Evolutionary conservation across 2,888 invertebrate species (phyloP).

Genomic region (Ceraclea dissimilis): DNA sequence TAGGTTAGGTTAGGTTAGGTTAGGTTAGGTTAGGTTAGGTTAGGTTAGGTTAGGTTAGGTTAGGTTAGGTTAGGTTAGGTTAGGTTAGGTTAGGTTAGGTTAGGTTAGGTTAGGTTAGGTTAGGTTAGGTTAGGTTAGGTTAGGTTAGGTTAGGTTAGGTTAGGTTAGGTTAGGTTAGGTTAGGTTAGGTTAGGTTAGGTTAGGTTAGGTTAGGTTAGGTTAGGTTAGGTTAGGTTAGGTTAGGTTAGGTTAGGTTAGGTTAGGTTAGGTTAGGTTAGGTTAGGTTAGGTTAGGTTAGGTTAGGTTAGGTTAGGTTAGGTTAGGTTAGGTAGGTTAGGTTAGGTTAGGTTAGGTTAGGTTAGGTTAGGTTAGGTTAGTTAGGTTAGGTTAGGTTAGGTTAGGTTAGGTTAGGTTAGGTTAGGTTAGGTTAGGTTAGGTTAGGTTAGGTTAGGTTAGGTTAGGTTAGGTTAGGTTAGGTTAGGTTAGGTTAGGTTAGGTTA

Average conservation of each 20-base stretch:
- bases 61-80: conserved; percentile 3
- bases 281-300: conserved; percentile 17
- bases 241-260: conserved; percentile 18
- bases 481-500: conserved; percentile 8
- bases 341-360: conserved; percentile 3
- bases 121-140: conserved; percentile 19
- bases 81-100: conserved; percentile 7
- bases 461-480: conserved; percentile 8
- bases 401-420: conserved; percentile 7
- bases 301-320: conserved; percentile 18
- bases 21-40: conserved; percentile 3
- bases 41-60: conserved; percentile 3
- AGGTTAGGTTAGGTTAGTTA: not conserved
- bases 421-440: conserved; percentile 8
- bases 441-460: conserved; percentile 6
- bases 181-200: conserved; percentile 23
- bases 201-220: conserved; percentile 22
- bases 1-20: conserved; percentile 3
- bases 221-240: conserved; percentile 21
- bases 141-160: conserved; percentile 26
- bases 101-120: conserved; percentile 26
- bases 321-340: conserved; percentile 17
- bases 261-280: conserved; percentile 16
- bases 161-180: conserved; percentile 25
- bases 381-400: not conserved